A percentile compares a stretch with the other conserved stretches of the same genome.
phyloP scores from a whole-genome alignment of 2,797 vertebrate species.

The Microctenopoma stevenorrisi region DNA sequence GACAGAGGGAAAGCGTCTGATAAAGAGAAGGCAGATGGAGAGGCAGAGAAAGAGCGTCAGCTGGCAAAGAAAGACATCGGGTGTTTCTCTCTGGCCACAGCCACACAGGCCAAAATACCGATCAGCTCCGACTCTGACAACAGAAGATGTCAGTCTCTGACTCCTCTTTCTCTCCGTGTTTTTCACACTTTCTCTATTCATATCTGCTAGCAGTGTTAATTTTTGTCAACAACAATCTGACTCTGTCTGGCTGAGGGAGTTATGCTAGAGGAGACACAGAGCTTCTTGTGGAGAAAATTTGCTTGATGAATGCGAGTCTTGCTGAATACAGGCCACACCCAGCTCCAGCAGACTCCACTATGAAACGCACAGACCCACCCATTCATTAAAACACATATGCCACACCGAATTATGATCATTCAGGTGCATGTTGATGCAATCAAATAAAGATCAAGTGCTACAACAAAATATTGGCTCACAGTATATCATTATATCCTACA shows the following conservation, averaged over 20 bases:
- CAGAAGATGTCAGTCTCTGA: conserved; percentile 65
- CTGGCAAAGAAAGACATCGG: conserved; percentile 73
- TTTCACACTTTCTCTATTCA: conserved; percentile 69
- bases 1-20: conserved; percentile 57
- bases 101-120: conserved; percentile 59
- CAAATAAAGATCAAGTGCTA: neutral
- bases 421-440: conserved; percentile 11
- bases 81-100: conserved; percentile 62
- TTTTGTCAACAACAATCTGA: conserved; percentile 66
- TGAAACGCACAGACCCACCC: conserved; percentile 25
- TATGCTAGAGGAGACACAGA: conserved; percentile 31
- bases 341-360: conserved; percentile 32
- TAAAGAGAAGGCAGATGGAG: conserved; percentile 69
- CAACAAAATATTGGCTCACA: neutral
- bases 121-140: conserved; percentile 64
- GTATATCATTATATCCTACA: neutral
- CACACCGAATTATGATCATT: conserved; percentile 26
- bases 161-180: conserved; percentile 50
- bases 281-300: conserved; percentile 38
- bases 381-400: neutral
- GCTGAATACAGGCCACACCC: conserved; percentile 62
- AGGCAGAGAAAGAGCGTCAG: conserved; percentile 74
- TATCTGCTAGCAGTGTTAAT: conserved; percentile 61
- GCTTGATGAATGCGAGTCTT: conserved; percentile 24
- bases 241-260: conserved; percentile 56